Evolutionary conservation across 2,888 invertebrate genomes (phyloP), one percentile per base, ranked within the genome.

Genomic region (Caenorhabditis sp.): DNA sequence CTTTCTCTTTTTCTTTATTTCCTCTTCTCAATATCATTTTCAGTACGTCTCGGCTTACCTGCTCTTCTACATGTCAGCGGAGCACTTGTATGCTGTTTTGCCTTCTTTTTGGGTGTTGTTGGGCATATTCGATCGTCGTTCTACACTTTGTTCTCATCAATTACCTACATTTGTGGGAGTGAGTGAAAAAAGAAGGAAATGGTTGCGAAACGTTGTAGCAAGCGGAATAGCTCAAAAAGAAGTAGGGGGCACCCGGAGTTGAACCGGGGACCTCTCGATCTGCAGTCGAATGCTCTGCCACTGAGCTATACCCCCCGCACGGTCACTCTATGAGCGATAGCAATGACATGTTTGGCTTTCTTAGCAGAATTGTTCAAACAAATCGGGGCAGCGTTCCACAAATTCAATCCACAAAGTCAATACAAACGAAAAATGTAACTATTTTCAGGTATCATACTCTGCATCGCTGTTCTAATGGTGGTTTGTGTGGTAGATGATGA

Each of bases 401-500:
- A n/a, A n/a, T n/a, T n/a, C n/a, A n/a, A n/a, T n/a, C n/a, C n/a
- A n/a, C n/a, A n/a, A n/a, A n/a, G n/a, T n/a, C n/a, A n/a, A n/a
- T n/a, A n/a, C n/a, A n/a, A n/a, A n/a, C n/a, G n/a, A n/a, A n/a
- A n/a, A n/a, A n/a, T n/a, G n/a, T n/a, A 13, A 6, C 13, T 13
- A 11, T 40, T 40, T 40, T 47, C 56, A 88, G 88, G 89, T 70
- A 83, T 89, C 37, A 81, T 85, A 40, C 80, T 88, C 2, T 88
- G 84, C 60, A 86, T 88, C 0, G 90, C 89, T 2, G 89, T 91
- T 8, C 76, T 91, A 32, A 90, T 90, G 88, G 87, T 89, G n/a
- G 90, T 91, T 9, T 91, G 90, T 69, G 89, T 89, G 1, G 91
- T 91, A 2, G 91, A 91, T 74, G 90, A 91, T 71, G 91, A 91